Conservation (phyloP, 2,113 vertebrate genomes). For the Misgurnus anguillicaudatus region DNA sequence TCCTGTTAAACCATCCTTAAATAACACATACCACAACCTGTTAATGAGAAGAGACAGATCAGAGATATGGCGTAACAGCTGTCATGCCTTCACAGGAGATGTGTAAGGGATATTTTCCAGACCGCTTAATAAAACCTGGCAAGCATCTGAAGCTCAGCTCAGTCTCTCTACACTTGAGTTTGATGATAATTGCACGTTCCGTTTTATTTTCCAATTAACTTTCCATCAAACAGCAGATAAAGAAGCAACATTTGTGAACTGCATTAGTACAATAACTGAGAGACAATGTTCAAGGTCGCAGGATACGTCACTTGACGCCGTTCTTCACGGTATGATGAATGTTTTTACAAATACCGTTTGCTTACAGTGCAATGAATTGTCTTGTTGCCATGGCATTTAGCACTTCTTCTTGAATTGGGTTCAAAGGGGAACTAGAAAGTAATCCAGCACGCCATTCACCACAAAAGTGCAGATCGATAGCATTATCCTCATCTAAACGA, state of each 20-base stretch:
- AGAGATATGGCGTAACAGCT: neutral
- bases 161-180: neutral
- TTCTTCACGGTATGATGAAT: constrained; percentile 2
- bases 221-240: neutral
- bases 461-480: constrained; percentile 16
- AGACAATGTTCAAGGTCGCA: neutral
- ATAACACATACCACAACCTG: neutral
- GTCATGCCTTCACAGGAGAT: constrained; percentile 1
- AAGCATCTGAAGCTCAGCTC: neutral
- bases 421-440: constrained; percentile 19
- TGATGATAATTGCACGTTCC: constrained; percentile 4
- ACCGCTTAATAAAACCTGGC: neutral
- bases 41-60: neutral
- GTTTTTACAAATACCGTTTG: neutral
- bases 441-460: neutral
- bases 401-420: neutral
- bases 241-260: neutral
- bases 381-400: constrained; percentile 12
- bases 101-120: constrained; percentile 5
- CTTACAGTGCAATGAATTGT: constrained; percentile 11
- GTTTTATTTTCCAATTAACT: constrained; percentile 18
- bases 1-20: neutral
- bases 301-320: neutral
- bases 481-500: constrained; percentile 7
- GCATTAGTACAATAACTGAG: neutral